Evolutionary conservation across 2,113 vertebrate genomes (phyloP).

Genomic region (Periophthalmodon schlosseri): DNA sequence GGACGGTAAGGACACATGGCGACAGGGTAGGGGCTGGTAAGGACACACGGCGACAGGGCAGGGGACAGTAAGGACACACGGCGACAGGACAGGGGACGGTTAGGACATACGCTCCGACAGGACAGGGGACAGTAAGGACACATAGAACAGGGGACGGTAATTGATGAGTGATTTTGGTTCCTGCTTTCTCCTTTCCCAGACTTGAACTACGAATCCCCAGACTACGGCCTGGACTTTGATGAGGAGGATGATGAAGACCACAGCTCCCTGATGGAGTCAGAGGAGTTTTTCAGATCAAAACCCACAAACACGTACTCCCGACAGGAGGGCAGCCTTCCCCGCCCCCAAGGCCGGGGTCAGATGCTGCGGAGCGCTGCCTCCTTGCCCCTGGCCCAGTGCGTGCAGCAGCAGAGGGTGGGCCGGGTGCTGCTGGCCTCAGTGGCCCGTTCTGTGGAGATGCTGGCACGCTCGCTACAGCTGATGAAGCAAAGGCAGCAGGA

Average conservation of each 20-base stretch:
- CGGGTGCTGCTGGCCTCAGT: constrained; percentile 70
- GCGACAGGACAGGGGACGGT: too few species aligned
- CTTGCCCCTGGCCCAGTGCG: constrained; percentile 67
- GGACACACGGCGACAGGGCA: too few species aligned
- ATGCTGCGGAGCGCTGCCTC: constrained; percentile 36
- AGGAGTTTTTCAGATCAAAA: constrained; percentile 30
- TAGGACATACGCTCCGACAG: too few species aligned
- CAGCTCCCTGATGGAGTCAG: constrained; percentile 35
- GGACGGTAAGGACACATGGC: neutral
- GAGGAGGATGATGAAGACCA: constrained; percentile 51
- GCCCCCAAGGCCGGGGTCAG: neutral
- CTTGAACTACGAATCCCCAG: neutral
- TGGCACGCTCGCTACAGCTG: constrained; percentile 74
- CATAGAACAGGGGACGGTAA: too few species aligned
- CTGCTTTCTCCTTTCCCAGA: neutral
- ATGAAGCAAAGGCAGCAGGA: constrained; percentile 78
- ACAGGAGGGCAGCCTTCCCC: constrained; percentile 12
- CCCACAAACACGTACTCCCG: constrained; percentile 65
- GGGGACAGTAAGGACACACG: too few species aligned
- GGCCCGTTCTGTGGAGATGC: constrained; percentile 72
- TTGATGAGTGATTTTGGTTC: neutral
- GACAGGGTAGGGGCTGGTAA: too few species aligned
- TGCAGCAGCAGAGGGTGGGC: constrained; percentile 75
- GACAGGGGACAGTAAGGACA: too few species aligned
- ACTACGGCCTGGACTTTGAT: constrained; percentile 31